A percentile compares a stretch with the other conserved stretches of the same genome.
Evolutionary conservation across 2,797 vertebrate species (phyloP).

Genomic region (Myotis vivesi): DNA sequence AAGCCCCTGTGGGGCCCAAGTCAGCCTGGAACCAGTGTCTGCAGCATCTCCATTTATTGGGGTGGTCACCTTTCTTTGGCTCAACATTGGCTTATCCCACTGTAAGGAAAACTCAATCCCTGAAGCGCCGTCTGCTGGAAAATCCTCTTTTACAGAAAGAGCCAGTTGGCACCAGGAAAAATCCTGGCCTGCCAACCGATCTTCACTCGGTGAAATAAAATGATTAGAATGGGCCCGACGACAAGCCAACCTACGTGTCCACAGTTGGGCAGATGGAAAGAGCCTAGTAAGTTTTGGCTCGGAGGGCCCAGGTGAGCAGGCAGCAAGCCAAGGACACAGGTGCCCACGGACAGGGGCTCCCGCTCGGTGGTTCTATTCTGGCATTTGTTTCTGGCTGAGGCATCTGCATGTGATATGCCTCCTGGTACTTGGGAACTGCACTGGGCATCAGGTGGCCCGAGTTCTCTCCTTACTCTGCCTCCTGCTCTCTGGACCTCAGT

Average conservation of each 20-base stretch:
- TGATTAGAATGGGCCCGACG: background rate
- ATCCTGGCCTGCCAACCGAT: conserved; percentile 1
- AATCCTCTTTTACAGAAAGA: background rate
- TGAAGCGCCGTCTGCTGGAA: background rate
- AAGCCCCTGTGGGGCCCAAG: too few relatives aligned
- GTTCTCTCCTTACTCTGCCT: background rate
- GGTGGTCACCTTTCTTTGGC: background rate
- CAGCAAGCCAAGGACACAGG: background rate
- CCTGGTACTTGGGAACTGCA: background rate
- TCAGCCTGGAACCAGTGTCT: background rate
- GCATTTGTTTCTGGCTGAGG: background rate
- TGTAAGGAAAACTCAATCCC: background rate
- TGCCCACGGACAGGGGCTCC: rapidly evolving
- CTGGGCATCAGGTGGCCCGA: background rate
- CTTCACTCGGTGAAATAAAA: background rate
- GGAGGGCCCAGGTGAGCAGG: background rate
- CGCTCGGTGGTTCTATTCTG: rapidly evolving
- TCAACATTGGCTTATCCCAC: background rate
- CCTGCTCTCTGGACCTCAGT: background rate
- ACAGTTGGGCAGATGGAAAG: background rate
- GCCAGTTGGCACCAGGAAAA: background rate
- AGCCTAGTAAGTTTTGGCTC: background rate
- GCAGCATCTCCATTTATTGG: background rate
- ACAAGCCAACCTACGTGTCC: background rate
- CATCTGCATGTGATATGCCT: rapidly evolving